Evolutionary conservation across 2,113 vertebrate genomes (phyloP), one percentile per base, ranked within the genome.

Genomic region (Syngnathus floridae): DNA sequence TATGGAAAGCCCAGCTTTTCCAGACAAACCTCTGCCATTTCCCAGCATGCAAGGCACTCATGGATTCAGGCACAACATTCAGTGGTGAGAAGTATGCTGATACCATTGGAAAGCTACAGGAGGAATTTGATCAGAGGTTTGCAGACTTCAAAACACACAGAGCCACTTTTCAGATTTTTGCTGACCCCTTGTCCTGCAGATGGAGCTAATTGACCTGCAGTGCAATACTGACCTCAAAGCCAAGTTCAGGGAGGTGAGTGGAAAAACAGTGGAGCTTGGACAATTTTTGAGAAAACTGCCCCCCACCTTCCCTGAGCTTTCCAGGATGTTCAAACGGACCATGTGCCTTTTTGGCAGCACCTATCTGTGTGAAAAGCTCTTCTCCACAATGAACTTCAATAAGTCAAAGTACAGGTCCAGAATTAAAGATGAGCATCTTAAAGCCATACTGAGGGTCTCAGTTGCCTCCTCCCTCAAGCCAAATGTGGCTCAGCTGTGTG

Each of bases 11-110:
- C 14, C 57, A 59, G 36, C 57, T 63, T 22, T 48, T 43, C 12
- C 41, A 63, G 22, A 63, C 61, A 46, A 63, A 63, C 61, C 61
- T 63, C 35, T 63, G 61, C 45, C 62, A 63, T 63, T 63, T 63
- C 62, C 43, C 62, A 63, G 62, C 62, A 63, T 63, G 62, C 62
- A 63, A 48, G 62, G 62, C 62, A 63, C 62, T 48, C 3, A 14
- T 63, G 43, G 62, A 63, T 63, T 43, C 62, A 48, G 22, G 62
- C 22, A 63, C 43, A 49, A 43, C 11, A 43, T 13, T 43, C 41
- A 43, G 41, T 2, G 10, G 11, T 13, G 1, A 43, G 10, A 43
- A 43, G 12, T 43, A 12, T 41, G 10, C 10, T 12, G 7, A 41
- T 13, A 13, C 2, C 10, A 43, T 13, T 62, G 31, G 45, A 21